Evolutionary conservation across 2,113 vertebrate species (phyloP), one percentile per base, ranked within the genome.

Genomic region (Dryoscopus gambensis): DNA sequence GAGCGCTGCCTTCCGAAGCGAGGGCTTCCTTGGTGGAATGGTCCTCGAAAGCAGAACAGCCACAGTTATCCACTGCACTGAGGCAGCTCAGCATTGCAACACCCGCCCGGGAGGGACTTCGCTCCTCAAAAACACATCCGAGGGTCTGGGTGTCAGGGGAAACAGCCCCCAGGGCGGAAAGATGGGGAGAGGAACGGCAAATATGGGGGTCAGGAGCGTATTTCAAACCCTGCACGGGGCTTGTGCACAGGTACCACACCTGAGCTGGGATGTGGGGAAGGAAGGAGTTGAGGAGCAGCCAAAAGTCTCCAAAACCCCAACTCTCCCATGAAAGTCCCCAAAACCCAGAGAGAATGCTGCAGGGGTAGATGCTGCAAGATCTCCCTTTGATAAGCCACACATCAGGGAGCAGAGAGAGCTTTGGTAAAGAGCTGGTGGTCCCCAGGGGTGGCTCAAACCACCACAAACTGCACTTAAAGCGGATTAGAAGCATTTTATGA

Each of bases 311-410:
- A 70, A 85, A 88, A 6, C 19, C 39, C 67, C 8, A 71, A 17
- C 24, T 20, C 5, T 25, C 16, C 49, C 13, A 16, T 30, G 18
- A 78, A 57, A 25, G 1, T 5, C 7, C 23, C 10, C 8, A 0
- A 22, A 78, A 22, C 0, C 0, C 50, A 62, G 9, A 8, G 22
- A 2, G 1, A 10, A 4, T 15, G 31, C 24, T 69, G 30, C 55
- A 81, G 39, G 20, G 6, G 15, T 1, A 13, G 65, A 13, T 22
- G 37, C 7, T 81, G 40, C 23, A 65, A 33, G 39, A 12, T 47
- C 9, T 93, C 42, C 17, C 1, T 0, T 17, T 27, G 40, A 31
- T 10, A 28, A 77, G 2, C 25, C 35, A 47, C 25, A 16, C 1
- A 11, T 18, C 27, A 44, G 30, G 18, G 22, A 39, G 10, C 6